Conservation (phyloP, 1,140 invertebrate species). For the Camponotus floridanus region DNA sequence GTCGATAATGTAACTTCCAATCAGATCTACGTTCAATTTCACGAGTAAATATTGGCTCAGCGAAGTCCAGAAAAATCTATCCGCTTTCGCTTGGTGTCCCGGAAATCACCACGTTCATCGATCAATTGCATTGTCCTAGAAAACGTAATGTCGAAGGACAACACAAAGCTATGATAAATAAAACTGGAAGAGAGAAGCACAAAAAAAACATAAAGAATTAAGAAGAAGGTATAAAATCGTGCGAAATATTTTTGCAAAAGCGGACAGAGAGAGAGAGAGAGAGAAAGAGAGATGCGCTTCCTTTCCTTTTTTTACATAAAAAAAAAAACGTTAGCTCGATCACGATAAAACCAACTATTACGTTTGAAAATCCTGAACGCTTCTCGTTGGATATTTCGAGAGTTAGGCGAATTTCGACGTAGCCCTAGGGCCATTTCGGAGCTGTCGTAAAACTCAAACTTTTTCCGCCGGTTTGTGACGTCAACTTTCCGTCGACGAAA, state of each 20-base stretch:
- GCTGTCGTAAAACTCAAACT: slow-evolving; percentile 25
- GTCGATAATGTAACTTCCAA: slow-evolving; percentile 35
- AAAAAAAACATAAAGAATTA: neutral
- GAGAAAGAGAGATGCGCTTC: too few species aligned
- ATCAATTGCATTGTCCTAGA: slow-evolving; percentile 56
- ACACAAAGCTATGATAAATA: slow-evolving; percentile 32
- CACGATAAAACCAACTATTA: slow-evolving; percentile 15
- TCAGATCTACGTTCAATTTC: slow-evolving; percentile 53
- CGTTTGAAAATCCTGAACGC: slow-evolving; percentile 9
- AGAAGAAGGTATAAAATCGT: neutral
- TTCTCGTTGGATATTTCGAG: neutral
- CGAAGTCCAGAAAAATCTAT: slow-evolving; percentile 26
- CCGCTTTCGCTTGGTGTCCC: slow-evolving; percentile 8
- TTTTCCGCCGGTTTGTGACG: neutral
- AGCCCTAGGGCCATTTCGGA: neutral
- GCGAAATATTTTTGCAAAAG: neutral
- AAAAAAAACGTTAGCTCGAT: neutral
- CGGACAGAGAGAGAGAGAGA: neutral
- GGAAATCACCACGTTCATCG: slow-evolving; percentile 52
- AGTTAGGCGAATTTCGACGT: slow-evolving; percentile 31
- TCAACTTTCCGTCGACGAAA: neutral
- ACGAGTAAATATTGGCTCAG: slow-evolving; percentile 54
- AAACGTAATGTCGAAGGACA: slow-evolving; percentile 17
- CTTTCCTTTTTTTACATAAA: neutral
- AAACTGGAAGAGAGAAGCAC: neutral